Evolutionary conservation across 2,888 invertebrate species (phyloP), one percentile per base, ranked within the genome.

Genomic region (Sisyra nigra): DNA sequence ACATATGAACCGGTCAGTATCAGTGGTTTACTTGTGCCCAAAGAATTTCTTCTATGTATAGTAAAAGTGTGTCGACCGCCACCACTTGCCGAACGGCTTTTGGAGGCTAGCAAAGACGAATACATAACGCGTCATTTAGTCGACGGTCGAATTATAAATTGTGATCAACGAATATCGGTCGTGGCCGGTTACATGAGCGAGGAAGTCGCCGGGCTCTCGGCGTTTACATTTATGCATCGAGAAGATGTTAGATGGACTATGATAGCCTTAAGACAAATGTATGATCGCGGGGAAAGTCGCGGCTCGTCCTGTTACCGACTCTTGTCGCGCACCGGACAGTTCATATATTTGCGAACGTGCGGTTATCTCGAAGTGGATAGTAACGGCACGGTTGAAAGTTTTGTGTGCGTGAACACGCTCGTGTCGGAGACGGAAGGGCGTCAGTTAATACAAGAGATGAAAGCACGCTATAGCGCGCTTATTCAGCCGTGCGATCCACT

Each of bases 181-280:
- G 81, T 91, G 10, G 82, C 85, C 43, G 92, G 92, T 3, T 88
- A 88, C 57, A 77, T 92, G 78, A 80, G 83, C 9, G 81, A 84
- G 51, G 92, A 93, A 66, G 84, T 91, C 1, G 76, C 80, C 8
- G 89, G 89, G n/a, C 67, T 78, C 46, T 86, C 84, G 48, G 89
- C 89, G 8, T 93, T 92, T 61, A 75, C 78, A 44, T 89, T 83
- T 58, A 91, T 93, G 80, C 87, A 87, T 62, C 75, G 77, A 57
- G 86, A 89, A 51, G 91, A 92, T 66, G 83, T 85, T 2, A 76
- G 83, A 53, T 88, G 86, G 83, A 84, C 88, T 0, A 80, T 88
- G 57, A 81, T 88, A 55, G 88, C 87, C 1, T 69, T 91, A 45
- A 68, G 85, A 51, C 85, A 88, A 65, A 91, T 89, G 88, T 88